Conservation (phyloP, 2,797 vertebrate species). For the Hoplostethus atlanticus region DNA sequence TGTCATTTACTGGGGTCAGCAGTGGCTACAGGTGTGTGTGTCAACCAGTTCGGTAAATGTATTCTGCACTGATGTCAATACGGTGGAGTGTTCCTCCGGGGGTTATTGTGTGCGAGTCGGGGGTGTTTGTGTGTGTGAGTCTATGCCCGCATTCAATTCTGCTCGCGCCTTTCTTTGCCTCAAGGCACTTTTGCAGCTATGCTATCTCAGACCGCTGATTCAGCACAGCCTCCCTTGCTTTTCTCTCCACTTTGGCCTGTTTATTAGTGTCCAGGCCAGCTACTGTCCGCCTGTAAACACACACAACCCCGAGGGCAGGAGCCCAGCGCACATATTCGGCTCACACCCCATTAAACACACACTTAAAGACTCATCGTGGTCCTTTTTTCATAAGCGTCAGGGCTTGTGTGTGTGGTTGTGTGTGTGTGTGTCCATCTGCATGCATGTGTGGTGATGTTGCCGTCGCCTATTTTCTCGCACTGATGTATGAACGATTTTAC, state of each 20-base stretch:
- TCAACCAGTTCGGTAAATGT: constrained; percentile 46
- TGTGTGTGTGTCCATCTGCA: constrained; percentile 1
- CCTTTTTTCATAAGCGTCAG: constrained; percentile 47
- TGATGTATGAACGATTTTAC: constrained; percentile 53
- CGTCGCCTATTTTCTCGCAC: constrained; percentile 5
- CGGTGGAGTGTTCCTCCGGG: constrained; percentile 24
- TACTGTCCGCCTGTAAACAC: constrained; percentile 72
- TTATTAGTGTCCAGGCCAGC: constrained; percentile 59
- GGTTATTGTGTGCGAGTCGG: constrained; percentile 18
- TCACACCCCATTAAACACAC: constrained; percentile 72
- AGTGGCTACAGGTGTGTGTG: constrained; percentile 32
- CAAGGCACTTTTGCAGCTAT: constrained; percentile 44
- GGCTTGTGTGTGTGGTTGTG: constrained; percentile 24
- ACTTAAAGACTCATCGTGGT: constrained; percentile 57
- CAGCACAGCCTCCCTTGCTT: constrained; percentile 59
- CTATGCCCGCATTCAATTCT: constrained; percentile 23
- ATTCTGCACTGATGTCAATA: constrained; percentile 14
- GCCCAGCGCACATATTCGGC: constrained; percentile 46
- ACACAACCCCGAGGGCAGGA: constrained; percentile 58
- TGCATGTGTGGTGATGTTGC: background rate
- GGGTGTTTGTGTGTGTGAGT: constrained; percentile 8
- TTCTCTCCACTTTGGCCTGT: constrained; percentile 53
- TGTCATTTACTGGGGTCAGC: constrained; percentile 72
- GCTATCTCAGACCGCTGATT: constrained; percentile 67
- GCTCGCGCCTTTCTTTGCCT: constrained; percentile 50